These are phyloP conservation scores for Nomada fabriciana DNA, from an alignment of 2,888 invertebrate genomes.

Conservation along the genomic window DNA sequence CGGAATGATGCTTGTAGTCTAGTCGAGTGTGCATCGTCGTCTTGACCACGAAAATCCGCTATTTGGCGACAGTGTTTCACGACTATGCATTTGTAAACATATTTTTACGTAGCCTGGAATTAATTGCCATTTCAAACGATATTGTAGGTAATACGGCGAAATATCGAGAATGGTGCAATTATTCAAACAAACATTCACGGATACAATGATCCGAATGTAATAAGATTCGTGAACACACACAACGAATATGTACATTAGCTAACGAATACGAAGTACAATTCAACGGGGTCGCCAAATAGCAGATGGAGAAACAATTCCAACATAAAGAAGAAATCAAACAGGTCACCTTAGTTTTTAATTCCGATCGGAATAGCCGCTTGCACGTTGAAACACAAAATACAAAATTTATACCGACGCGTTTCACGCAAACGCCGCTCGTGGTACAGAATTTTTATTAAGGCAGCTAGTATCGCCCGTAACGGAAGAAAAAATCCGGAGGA, in stretches of 20 bases:
- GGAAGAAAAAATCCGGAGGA: not conserved
- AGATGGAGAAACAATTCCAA: conserved; percentile 23
- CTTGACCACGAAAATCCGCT: conserved; percentile 33
- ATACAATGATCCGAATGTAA: too few species aligned
- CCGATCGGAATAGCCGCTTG: conserved; percentile 83
- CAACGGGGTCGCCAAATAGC: conserved; percentile 29
- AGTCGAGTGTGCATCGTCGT: conserved; percentile 19
- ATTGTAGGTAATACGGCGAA: too few species aligned
- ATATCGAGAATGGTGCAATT: too few species aligned
- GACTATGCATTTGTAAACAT: not conserved
- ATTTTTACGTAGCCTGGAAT: not conserved
- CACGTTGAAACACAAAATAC: conserved; percentile 81
- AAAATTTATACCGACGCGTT: conserved; percentile 25
- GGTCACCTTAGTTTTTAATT: conserved; percentile 71
- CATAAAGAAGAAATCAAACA: conserved; percentile 40
- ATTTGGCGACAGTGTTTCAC: conserved; percentile 25
- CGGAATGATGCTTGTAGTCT: conserved; percentile 16
- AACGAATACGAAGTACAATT: not conserved
- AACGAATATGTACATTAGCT: not conserved
- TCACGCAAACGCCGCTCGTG: conserved; percentile 4
- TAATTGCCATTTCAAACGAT: too few species aligned
- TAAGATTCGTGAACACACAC: not conserved
- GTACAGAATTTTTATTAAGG: conserved; percentile 43
- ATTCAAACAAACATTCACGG: too few species aligned
- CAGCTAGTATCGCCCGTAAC: conserved; percentile 26